Percentiles rank a stretch among this genome's conserved stretches.
Evolutionary conservation across 2,888 invertebrate species (phyloP).

Genomic region (Biston betularia): DNA sequence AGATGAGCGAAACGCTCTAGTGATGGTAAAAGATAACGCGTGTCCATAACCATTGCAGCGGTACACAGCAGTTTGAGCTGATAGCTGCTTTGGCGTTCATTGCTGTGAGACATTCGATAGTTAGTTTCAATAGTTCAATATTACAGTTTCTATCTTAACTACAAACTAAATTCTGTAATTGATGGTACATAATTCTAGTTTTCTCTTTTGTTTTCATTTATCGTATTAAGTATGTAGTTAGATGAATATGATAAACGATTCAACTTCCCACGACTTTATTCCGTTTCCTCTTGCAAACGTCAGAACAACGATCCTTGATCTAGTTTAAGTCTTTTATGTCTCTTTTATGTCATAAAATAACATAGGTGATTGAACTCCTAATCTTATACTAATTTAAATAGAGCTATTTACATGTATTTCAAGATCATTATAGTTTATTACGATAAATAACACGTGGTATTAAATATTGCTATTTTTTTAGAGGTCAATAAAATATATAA

Average conservation of each 20-base stretch:
- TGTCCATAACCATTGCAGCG: too few species aligned
- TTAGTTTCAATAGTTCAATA: too few species aligned
- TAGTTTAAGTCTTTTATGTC: slow-evolving; percentile 33
- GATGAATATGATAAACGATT: slow-evolving; percentile 26
- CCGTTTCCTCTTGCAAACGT: slow-evolving; percentile 20
- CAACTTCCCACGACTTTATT: slow-evolving; percentile 26
- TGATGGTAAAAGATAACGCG: too few species aligned
- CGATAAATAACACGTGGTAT: slow-evolving; percentile 1
- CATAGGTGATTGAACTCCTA: slow-evolving; percentile 36
- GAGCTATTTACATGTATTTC: slow-evolving; percentile 30
- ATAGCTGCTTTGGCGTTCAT: too few species aligned
- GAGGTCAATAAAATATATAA: background rate
- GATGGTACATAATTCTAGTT: background rate
- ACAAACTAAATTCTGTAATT: too few species aligned
- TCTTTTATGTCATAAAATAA: slow-evolving; percentile 31
- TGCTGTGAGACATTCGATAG: too few species aligned
- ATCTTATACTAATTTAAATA: slow-evolving; percentile 28
- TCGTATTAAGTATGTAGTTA: background rate
- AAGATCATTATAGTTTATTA: slow-evolving; percentile 23
- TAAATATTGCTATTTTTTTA: slow-evolving; percentile 9
- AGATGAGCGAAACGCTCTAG: too few species aligned
- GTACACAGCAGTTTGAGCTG: too few species aligned
- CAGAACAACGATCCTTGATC: slow-evolving; percentile 35
- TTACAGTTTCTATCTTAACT: too few species aligned
- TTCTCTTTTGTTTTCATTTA: background rate